Evolutionary conservation across 2,113 vertebrate genomes (phyloP), one percentile per base, ranked within the genome.

Genomic region (Podilymbus podiceps): DNA sequence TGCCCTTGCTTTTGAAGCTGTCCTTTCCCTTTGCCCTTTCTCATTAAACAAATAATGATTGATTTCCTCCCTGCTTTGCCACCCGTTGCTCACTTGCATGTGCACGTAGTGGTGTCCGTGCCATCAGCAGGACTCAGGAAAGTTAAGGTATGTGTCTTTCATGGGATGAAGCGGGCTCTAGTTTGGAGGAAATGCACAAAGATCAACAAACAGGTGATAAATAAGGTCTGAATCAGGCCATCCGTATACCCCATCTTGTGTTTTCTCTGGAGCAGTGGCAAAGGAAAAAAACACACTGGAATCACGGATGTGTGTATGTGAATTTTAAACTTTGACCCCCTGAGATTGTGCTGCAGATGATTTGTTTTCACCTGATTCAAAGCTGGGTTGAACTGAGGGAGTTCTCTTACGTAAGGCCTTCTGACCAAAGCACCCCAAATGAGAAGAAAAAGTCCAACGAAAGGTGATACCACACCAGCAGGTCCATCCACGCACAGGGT

Each of bases 381-480:
- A 74, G 49, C 24, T 19, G 8, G 8, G 7, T 49, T 68, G 23
- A 69, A 46, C 18, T 15, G 9, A 8, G 3, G 4, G 3, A 38
- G 4, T 28, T 76, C 35, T 75, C 7, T 42, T 64, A 18, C 1
- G 0, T 58, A 40, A 60, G 9, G 12, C 13, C 10, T 58, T 77
- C 76, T 81, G 49, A 60, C 40, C 15, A 14, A 8, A 46, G 38
- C 5, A 22, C 7, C 20, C 15, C 28, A 77, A 47, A 22, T 10
- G 31, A 42, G 17, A 73, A 63, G 18, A 69, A 56, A 21, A 53
- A 44, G 13, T 12, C 28, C 40, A 68, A 0, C 0, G 2, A 52
- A 49, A 38, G 14, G 5, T 56, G 52, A 42, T 22, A 6, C 4
- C 0, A 0, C 0, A 0, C 14, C 42, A 85, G 15, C 24, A 68